Evolutionary conservation across 2,888 invertebrate species (phyloP), one percentile per base, ranked within the genome.

Genomic region (Hydrotaea cyrtoneurina): DNA sequence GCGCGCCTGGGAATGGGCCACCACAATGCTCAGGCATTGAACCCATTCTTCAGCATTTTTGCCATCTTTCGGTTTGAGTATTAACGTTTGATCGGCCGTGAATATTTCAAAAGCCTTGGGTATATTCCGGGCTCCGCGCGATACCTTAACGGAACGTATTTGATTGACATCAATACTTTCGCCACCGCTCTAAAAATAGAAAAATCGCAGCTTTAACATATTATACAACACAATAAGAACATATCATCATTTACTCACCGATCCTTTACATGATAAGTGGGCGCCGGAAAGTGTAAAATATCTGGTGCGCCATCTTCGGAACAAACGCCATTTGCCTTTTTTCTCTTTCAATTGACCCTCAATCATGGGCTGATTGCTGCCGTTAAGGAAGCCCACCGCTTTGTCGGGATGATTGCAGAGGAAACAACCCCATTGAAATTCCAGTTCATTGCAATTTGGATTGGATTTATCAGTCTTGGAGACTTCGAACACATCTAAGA

Each of bases 101-200:
- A 98, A 98, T 89, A 98, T 98, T 93, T 98, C 98, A 93, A 98
- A 98, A 0, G 98, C 98, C 92, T 97, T 98, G 23, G 98, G 98
- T 89, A 98, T 97, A 93, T 97, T 97, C 76, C 98, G 94, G 11
- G 97, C 97, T 76, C 97, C 96, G 72, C 97, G 94, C 0, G 98
- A 96, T 13, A 98, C 98, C 90, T 98, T 97, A n/a, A 98, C 98
- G 50, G 97, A 97, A 15, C 98, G 95, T 86, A 98, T 98, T 93
- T 98, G 97, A 92, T 97, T 97, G 17, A 98, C 96, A 91, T 98
- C 98, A 87, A 98, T 97, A 89, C 95, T 95, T 90, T 96, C 96
- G 84, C 95, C 97, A 83, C 96, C 96, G 90, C 96, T 96, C 97
- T 97, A 17, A 0, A 83, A 64, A 39, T 62, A 15, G 36, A 62